Evolutionary conservation across 2,797 vertebrate genomes (phyloP).

Genomic region (Schizopygopsis malacanthus): DNA sequence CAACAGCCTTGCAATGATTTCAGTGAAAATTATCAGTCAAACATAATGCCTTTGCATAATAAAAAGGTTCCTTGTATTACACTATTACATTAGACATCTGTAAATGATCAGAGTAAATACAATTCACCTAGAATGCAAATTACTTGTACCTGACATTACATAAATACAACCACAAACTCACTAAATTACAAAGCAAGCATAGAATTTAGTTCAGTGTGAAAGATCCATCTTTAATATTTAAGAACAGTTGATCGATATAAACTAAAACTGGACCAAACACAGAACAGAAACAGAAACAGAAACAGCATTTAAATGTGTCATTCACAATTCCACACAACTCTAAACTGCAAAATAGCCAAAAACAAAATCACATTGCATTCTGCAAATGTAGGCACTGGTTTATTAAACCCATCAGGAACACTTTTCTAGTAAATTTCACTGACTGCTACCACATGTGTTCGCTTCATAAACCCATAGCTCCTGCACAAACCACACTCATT

Average conservation of each 20-base stretch:
- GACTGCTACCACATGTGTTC: slow-evolving; percentile 73
- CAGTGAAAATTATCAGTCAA: not conserved
- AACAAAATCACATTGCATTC: slow-evolving; percentile 39
- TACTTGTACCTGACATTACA: slow-evolving; percentile 41
- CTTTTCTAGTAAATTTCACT: slow-evolving; percentile 65
- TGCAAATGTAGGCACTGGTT: slow-evolving; percentile 52
- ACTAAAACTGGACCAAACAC: slow-evolving; percentile 56
- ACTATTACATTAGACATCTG: slow-evolving; percentile 21
- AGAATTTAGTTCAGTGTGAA: slow-evolving; percentile 66
- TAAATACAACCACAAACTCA: slow-evolving; percentile 68
- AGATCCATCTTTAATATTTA: slow-evolving; percentile 68
- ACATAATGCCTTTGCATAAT: slow-evolving; percentile 19
- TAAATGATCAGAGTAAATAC: slow-evolving; percentile 30
- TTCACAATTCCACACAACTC: slow-evolving; percentile 43
- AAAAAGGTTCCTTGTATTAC: slow-evolving; percentile 17
- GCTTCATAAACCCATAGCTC: slow-evolving; percentile 62
- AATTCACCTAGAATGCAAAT: slow-evolving; percentile 26
- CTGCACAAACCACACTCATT: slow-evolving; percentile 67
- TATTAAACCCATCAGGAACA: slow-evolving; percentile 64
- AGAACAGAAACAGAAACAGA: slow-evolving; percentile 43
- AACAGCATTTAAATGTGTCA: slow-evolving; percentile 50
- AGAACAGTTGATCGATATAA: slow-evolving; percentile 56
- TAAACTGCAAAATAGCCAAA: slow-evolving; percentile 51
- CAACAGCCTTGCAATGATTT: slow-evolving; percentile 37
- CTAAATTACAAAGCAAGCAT: slow-evolving; percentile 69